Conservation (phyloP, 2,113 vertebrate genomes). For the Cyphomyrus discorhynchus region DNA sequence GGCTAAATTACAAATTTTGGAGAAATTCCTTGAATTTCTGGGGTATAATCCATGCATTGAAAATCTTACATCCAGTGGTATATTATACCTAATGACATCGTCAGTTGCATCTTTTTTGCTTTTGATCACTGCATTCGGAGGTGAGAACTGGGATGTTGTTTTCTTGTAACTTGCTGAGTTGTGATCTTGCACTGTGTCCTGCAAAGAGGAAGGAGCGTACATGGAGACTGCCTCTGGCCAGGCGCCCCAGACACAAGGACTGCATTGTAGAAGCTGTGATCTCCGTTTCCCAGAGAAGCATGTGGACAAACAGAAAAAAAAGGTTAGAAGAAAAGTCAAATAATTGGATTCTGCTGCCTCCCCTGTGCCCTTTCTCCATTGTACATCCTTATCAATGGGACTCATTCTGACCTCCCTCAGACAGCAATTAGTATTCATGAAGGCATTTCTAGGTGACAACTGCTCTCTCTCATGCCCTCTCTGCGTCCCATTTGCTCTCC, state of each 20-base stretch:
- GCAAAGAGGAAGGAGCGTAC: constrained; percentile 41
- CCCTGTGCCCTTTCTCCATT: constrained; percentile 49
- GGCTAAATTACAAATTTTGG: background rate
- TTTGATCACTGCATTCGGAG: background rate
- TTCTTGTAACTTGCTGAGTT: background rate
- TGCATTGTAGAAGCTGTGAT: constrained; percentile 43
- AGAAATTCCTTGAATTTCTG: background rate
- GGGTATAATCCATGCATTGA: background rate
- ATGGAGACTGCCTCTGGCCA: constrained; percentile 25
- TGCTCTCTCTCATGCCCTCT: constrained; percentile 16
- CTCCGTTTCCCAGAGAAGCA: constrained; percentile 35
- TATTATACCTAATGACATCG: background rate
- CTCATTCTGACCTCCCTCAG: constrained; percentile 43
- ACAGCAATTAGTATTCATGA: constrained; percentile 55
- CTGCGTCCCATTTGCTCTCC: background rate
- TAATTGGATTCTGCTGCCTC: constrained; percentile 56
- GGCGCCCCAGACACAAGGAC: constrained; percentile 46
- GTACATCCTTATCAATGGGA: constrained; percentile 56
- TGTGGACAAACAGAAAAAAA: constrained; percentile 44
- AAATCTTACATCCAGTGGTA: background rate
- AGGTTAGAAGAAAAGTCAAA: constrained; percentile 41
- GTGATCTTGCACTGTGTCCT: background rate
- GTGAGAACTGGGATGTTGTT: background rate
- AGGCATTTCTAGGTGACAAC: constrained; percentile 48
- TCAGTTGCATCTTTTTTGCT: background rate